A percentile compares a stretch with the other conserved stretches of the same genome.
Conservation (phyloP, 2,888 invertebrate genomes). For the Mythimna albipuncta region DNA sequence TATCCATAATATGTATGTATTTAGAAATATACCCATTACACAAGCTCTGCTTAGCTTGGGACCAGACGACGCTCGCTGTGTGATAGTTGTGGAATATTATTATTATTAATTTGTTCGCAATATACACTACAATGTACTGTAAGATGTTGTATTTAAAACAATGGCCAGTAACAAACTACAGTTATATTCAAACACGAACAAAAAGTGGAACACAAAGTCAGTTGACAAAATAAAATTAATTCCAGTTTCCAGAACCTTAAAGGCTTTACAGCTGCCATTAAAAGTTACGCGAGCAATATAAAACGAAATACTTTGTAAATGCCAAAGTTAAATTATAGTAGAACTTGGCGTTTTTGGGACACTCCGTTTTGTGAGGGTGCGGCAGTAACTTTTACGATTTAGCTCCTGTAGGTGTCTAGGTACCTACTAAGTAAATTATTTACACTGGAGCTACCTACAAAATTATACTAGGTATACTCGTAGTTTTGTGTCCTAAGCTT, state of each 20-base stretch:
- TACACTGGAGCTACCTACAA: not conserved
- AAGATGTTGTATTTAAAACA: too few species aligned
- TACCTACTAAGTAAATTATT: slow-evolving; percentile 22
- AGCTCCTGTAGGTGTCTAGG: slow-evolving; percentile 5
- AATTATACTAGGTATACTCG: not conserved
- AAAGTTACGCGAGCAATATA: slow-evolving; percentile 45
- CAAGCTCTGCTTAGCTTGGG: too few species aligned
- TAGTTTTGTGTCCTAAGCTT: not conserved
- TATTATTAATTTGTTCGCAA: too few species aligned
- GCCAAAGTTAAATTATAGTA: slow-evolving; percentile 51
- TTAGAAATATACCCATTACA: too few species aligned
- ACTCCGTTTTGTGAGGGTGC: slow-evolving; percentile 27
- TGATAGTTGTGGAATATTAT: too few species aligned
- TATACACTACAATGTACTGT: too few species aligned
- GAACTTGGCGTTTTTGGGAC: slow-evolving; percentile 30
- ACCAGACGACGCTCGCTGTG: too few species aligned
- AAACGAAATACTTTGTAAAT: slow-evolving; percentile 53
- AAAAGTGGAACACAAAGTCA: slow-evolving; percentile 1
- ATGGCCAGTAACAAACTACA: not conserved
- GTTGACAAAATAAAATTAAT: slow-evolving; percentile 46
- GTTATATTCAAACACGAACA: slow-evolving; percentile 10
- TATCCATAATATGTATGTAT: too few species aligned
- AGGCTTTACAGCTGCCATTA: slow-evolving; percentile 47
- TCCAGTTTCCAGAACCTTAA: slow-evolving; percentile 21
- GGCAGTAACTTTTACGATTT: slow-evolving; percentile 44